These are phyloP conservation scores for Enteromius unitaeniatus DNA, from an alignment of 2,797 vertebrate genomes.

Conservation along the genomic window DNA sequence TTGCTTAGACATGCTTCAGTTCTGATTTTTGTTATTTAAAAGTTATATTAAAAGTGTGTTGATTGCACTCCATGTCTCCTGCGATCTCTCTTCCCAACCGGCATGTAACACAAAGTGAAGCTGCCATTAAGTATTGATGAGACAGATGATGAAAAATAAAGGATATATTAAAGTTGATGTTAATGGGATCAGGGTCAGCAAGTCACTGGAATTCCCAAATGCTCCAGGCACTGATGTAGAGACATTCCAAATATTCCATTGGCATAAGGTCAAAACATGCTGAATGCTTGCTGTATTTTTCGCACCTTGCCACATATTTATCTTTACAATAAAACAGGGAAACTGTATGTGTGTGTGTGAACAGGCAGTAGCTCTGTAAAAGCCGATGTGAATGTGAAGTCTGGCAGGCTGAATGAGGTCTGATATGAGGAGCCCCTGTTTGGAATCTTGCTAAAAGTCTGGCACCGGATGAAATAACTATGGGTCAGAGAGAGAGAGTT, in stretches of 20 bases:
- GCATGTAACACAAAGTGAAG: slow-evolving; percentile 1
- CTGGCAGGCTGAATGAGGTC: slow-evolving; percentile 35
- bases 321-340: neutral
- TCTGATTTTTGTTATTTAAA: too few species aligned
- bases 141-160: slow-evolving; percentile 53
- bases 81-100: too few species aligned
- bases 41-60: too few species aligned
- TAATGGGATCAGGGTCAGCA: slow-evolving; percentile 40
- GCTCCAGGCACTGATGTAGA: neutral
- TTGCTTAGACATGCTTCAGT: too few species aligned
- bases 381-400: slow-evolving; percentile 1
- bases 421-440: slow-evolving; percentile 41
- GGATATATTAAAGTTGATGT: slow-evolving; percentile 43
- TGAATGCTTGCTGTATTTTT: neutral
- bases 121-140: slow-evolving; percentile 53
- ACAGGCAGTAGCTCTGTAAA: neutral
- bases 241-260: neutral
- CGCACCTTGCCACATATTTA: neutral
- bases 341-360: neutral
- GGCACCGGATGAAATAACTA: slow-evolving; percentile 5
- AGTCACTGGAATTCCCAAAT: slow-evolving; percentile 7
- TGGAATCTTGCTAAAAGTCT: slow-evolving; percentile 28
- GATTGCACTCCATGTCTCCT: too few species aligned
- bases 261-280: neutral
- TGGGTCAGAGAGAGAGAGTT: neutral